Conservation (phyloP, 1,140 invertebrate species). For the Atopsyche davidsoni region DNA sequence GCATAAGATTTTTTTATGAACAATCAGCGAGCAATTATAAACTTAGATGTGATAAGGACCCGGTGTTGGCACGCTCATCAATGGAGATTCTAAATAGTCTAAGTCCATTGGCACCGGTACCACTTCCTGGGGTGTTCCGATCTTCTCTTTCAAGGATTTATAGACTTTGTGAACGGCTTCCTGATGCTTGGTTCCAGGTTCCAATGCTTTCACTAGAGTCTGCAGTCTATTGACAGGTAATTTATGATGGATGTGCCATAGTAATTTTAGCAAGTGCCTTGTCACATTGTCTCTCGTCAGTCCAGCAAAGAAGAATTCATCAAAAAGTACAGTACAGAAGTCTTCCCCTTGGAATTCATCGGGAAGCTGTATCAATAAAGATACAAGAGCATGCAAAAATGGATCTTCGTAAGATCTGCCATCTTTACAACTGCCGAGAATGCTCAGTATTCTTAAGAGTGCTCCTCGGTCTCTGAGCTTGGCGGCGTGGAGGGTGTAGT, state of each 20-base stretch:
- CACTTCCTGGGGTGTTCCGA: conserved; percentile 65
- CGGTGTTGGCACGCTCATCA: conserved; percentile 80
- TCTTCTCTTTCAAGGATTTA: conserved; percentile 70
- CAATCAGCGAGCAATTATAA: conserved; percentile 5
- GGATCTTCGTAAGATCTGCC: conserved; percentile 92
- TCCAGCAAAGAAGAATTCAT: conserved; percentile 91
- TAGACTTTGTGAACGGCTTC: conserved; percentile 79
- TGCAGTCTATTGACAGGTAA: conserved; percentile 73
- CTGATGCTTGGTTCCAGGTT: conserved; percentile 77
- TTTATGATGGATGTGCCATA: conserved; percentile 89
- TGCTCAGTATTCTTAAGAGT: conserved; percentile 79
- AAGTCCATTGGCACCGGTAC: conserved; percentile 55
- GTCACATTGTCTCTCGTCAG: conserved; percentile 86
- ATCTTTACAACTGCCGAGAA: conserved; percentile 83
- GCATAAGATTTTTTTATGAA: conserved; percentile 1
- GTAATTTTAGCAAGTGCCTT: conserved; percentile 84
- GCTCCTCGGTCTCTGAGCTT: conserved; percentile 77
- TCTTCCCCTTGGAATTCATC: conserved; percentile 93
- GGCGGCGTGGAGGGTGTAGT: conserved; percentile 85
- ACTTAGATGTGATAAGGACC: conserved; percentile 56
- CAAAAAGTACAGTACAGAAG: conserved; percentile 92
- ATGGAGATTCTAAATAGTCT: conserved; percentile 74
- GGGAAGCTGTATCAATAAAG: conserved; percentile 77
- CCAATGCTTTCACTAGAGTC: conserved; percentile 79
- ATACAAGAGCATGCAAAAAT: conserved; percentile 88